Base-by-base conservation (phyloP, 2,113 vertebrate species). In the Takifugu flavidus region DNA sequence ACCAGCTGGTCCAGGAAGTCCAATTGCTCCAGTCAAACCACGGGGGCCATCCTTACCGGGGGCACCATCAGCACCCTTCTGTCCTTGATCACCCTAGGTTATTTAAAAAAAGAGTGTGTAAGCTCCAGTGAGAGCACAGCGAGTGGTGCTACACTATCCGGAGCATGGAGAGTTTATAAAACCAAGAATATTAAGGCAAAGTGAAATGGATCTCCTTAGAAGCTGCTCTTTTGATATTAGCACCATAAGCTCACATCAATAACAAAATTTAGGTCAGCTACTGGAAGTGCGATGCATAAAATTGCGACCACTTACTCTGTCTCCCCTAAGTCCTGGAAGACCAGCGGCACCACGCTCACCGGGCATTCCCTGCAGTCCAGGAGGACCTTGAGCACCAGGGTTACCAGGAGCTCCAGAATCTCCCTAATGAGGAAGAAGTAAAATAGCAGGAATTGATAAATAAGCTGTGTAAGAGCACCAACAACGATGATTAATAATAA, bases 341-440 rank as follows among this genome's bases (percentile, higher is more conserved):
- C 97, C 97, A 69, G 89, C 92, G 70, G 96, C 80, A 78, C 97
- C 97, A 13, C 96, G 95, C 60, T 98, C 97, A 72, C 97, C 97
- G n/a, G 97, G 97, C 96, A 99, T 98, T 59, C 97, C 97, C 89
- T 99, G 97, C 82, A 99, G 94, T 82, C 97, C 97, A 27, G 96
- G 93, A 74, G 95, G 84, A 2, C 97, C 97, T 73, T 96, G 94
- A 76, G 64, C 86, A 14, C 97, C 97, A 0, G 95, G 91, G 59
- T 89, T 60, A 84, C 97, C 97, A 5, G 93, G 74, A 53, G 93
- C 88, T 83, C 97, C 96, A 89, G 91, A 73, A 72, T 98, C 97
- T 80, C 97, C 97, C 97, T 99, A 71, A 25, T 8, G 46, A 49
- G 34, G 10, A 65, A 42, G 11, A 44, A 31, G 29, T 11, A 39